phyloP scores from a whole-genome alignment of 2,113 vertebrate genomes.

The Tragelaphus scriptus region DNA sequence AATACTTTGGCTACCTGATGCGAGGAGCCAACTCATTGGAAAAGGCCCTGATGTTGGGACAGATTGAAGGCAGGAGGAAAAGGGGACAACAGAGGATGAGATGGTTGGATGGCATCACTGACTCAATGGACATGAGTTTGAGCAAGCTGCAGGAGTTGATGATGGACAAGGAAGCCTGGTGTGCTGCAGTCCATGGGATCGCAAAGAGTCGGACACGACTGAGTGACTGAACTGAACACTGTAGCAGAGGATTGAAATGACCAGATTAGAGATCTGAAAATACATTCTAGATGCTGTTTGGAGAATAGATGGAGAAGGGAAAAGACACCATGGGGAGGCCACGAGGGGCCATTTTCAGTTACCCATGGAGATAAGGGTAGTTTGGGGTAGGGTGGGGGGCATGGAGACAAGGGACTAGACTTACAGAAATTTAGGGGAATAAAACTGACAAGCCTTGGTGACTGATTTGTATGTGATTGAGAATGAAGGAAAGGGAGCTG shows the following conservation, averaged over 20 bases:
- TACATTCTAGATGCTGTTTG: neutral
- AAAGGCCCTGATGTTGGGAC: neutral
- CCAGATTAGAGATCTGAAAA: neutral
- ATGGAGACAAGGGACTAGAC: neutral
- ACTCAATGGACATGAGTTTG: neutral
- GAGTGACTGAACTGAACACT: neutral
- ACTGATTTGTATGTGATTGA: neutral
- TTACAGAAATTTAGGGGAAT: neutral
- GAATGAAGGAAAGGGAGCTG: neutral
- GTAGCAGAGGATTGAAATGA: neutral
- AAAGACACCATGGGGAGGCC: neutral
- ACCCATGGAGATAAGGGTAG: neutral
- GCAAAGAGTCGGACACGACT: fast-evolving
- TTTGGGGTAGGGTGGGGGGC: neutral
- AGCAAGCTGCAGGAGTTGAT: neutral
- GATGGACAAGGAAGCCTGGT: neutral
- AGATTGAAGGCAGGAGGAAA: neutral
- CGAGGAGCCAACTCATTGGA: neutral
- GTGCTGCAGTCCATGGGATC: neutral
- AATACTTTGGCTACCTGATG: neutral
- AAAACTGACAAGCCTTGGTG: too few relatives aligned
- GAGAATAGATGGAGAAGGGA: neutral
- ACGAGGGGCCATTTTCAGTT: neutral
- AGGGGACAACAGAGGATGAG: neutral
- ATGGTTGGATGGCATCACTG: neutral